These are phyloP conservation scores for Meriones unguiculatus DNA, from an alignment of 2,113 vertebrate genomes.

Conservation along the genomic window DNA sequence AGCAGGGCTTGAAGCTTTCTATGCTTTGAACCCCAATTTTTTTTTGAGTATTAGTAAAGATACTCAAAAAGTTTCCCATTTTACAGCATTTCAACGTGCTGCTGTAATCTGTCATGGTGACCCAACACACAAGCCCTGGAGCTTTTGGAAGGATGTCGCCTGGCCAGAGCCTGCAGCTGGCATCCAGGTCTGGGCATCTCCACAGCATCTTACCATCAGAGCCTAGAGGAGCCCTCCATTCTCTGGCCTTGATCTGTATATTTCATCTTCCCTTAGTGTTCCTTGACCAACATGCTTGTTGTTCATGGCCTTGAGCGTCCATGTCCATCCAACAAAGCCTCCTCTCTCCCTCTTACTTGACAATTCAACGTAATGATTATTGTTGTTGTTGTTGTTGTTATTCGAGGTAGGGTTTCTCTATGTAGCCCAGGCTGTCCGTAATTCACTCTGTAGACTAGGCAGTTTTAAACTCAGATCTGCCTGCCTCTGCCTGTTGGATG, in stretches of 20 bases:
- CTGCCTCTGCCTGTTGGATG: background rate
- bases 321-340: no score
- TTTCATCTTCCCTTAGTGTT: background rate
- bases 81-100: background rate
- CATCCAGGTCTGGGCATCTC: background rate
- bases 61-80: background rate
- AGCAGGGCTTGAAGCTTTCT: background rate
- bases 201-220: rapidly evolving
- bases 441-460: background rate
- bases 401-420: background rate
- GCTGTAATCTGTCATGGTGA: background rate
- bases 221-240: background rate
- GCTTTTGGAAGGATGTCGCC: background rate
- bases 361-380: background rate
- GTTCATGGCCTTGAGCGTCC: background rate
- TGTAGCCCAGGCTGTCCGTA: background rate
- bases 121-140: background rate
- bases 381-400: background rate
- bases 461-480: background rate
- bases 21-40: background rate
- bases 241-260: background rate
- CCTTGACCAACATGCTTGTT: background rate
- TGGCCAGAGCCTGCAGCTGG: background rate
- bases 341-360: background rate
- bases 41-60: background rate